Percentiles rank a stretch among this genome's conserved stretches.
phyloP scores from a whole-genome alignment of 2,113 vertebrate species.

The Salvelinus fontinalis region DNA sequence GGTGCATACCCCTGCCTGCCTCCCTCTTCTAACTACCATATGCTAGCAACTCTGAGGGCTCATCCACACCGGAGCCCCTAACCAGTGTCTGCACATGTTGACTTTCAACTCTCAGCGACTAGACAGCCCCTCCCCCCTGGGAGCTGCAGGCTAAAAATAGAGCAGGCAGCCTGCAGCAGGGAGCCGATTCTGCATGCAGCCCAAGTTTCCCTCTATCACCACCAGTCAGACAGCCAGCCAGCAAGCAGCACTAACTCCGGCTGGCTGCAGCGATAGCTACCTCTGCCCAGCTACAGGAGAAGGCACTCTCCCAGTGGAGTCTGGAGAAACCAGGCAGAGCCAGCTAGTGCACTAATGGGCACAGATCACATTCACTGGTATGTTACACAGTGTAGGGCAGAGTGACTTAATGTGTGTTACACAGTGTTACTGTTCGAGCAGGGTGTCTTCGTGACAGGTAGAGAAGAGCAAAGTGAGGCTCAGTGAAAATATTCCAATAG shows the following conservation, averaged over 20 bases:
- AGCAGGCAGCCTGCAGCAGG: conserved; percentile 64
- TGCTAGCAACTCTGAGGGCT: not conserved
- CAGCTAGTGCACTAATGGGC: not conserved
- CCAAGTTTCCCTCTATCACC: not conserved
- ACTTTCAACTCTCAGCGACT: conserved; percentile 76
- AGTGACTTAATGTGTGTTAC: too few species aligned
- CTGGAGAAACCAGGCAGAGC: not conserved
- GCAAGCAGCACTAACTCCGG: conserved; percentile 21
- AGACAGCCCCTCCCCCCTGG: conserved; percentile 66
- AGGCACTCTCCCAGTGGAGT: not conserved
- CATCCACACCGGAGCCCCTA: conserved; percentile 50
- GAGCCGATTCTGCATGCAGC: conserved; percentile 75
- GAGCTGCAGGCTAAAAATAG: conserved; percentile 73
- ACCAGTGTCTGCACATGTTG: conserved; percentile 72
- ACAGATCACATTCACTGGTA: too few species aligned
- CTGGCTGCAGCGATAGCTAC: conserved; percentile 52
- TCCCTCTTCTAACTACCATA: too few species aligned
- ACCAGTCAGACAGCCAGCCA: conserved; percentile 7
- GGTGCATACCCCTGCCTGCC: too few species aligned
- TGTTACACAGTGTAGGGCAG: not conserved
- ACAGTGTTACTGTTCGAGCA: not conserved
- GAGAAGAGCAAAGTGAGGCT: not conserved
- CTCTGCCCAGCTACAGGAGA: conserved; percentile 58
- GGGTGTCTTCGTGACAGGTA: not conserved
- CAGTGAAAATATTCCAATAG: not conserved